Conservation (phyloP, 2,797 vertebrate genomes). For the Buphagus erythrorhynchus region DNA sequence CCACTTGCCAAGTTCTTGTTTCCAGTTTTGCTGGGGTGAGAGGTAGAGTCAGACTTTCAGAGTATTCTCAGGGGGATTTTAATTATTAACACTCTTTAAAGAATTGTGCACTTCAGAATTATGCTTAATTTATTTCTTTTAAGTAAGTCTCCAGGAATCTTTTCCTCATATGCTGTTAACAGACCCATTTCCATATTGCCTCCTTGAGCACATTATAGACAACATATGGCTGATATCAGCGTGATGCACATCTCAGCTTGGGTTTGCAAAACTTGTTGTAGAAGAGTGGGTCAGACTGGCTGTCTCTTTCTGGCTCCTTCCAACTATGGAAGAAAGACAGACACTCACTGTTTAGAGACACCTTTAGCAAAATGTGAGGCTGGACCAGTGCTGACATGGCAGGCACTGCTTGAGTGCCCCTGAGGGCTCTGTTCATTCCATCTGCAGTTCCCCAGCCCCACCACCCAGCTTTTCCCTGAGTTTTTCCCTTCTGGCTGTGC, state of each 20-base stretch:
- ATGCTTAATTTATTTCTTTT: neutral
- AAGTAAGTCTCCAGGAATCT: neutral
- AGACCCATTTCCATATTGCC: neutral
- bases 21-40: neutral
- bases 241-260: neutral
- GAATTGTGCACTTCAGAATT: neutral
- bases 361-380: neutral
- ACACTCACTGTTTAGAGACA: neutral
- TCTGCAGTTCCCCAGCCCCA: accelerated
- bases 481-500: neutral
- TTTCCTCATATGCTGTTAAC: neutral
- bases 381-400: neutral
- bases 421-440: accelerated
- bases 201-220: neutral
- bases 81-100: neutral
- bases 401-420: accelerated
- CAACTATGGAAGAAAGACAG: neutral
- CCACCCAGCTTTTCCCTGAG: neutral
- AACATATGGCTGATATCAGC: neutral
- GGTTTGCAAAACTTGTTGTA: neutral
- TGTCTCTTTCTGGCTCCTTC: neutral
- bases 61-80: neutral
- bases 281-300: neutral
- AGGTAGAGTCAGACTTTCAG: neutral
- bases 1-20: neutral